phyloP scores from a whole-genome alignment of 2,113 vertebrate species.

The Rhynchomys soricoides region DNA sequence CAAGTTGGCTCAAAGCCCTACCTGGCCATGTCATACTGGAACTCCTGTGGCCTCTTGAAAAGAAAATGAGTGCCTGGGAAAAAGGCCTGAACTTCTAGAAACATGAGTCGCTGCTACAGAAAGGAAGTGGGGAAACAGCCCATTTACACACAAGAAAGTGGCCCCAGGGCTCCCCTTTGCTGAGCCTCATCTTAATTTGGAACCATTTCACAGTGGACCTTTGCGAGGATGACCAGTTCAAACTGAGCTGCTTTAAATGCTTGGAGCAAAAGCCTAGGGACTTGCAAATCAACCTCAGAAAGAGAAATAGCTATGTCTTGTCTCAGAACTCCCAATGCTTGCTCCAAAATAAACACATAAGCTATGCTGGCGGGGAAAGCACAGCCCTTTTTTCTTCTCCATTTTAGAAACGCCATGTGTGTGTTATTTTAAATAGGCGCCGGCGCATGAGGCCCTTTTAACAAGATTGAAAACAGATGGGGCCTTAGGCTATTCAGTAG shows the following conservation, averaged over 20 bases:
- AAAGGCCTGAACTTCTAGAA: neutral
- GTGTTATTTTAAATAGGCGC: slow-evolving; percentile 71
- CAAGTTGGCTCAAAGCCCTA: neutral
- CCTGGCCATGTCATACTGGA: neutral
- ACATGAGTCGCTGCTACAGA: neutral
- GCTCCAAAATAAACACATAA: slow-evolving; percentile 76
- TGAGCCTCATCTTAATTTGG: neutral
- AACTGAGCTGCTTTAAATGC: slow-evolving; percentile 33
- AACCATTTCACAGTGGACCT: slow-evolving; percentile 34
- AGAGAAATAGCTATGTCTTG: slow-evolving; percentile 67
- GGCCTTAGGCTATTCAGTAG: slow-evolving; percentile 50
- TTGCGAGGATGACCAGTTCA: slow-evolving; percentile 46
- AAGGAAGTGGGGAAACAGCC: neutral
- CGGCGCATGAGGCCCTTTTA: slow-evolving; percentile 71
- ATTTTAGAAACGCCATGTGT: slow-evolving; percentile 65
- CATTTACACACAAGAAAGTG: neutral
- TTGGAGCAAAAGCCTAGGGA: slow-evolving; percentile 56
- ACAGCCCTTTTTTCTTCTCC: slow-evolving; percentile 44
- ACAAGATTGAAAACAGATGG: slow-evolving; percentile 66
- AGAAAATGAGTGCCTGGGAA: slow-evolving; percentile 10
- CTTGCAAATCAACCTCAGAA: slow-evolving; percentile 62
- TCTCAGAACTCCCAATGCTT: slow-evolving; percentile 56
- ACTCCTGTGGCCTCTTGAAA: neutral
- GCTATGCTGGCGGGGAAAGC: slow-evolving; percentile 7
- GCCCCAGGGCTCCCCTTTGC: neutral